Percentiles rank a stretch among this genome's conserved stretches.
Evolutionary conservation across 2,888 invertebrate genomes (phyloP).

Genomic region (Nomada ruficornis): DNA sequence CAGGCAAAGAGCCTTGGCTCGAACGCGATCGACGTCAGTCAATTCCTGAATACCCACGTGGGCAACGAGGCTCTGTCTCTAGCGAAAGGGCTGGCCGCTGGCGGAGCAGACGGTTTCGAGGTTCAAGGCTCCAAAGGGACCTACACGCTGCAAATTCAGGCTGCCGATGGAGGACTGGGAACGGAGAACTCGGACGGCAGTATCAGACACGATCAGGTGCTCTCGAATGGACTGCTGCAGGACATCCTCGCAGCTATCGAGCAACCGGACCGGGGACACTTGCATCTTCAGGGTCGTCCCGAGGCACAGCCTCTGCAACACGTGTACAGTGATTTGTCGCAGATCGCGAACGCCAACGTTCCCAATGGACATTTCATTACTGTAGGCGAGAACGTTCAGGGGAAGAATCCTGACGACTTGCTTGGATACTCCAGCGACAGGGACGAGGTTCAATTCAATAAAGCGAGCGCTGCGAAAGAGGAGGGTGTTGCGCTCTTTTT

Average conservation of each 20-base stretch:
- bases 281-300: slow-evolving; percentile 74
- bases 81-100: slow-evolving; percentile 74
- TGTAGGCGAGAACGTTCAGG: slow-evolving; percentile 23
- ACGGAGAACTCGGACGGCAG: slow-evolving; percentile 85
- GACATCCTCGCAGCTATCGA: slow-evolving; percentile 93
- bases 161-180: slow-evolving; percentile 86
- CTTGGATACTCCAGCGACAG: slow-evolving; percentile 47
- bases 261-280: slow-evolving; percentile 85
- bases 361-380: slow-evolving; percentile 60
- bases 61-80: slow-evolving; percentile 78
- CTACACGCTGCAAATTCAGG: slow-evolving; percentile 91
- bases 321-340: slow-evolving; percentile 69
- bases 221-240: slow-evolving; percentile 92
- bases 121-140: slow-evolving; percentile 86
- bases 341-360: slow-evolving; percentile 38
- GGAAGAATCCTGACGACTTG: slow-evolving; percentile 25
- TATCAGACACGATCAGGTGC: slow-evolving; percentile 90
- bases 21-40: slow-evolving; percentile 76
- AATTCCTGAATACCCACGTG: slow-evolving; percentile 76
- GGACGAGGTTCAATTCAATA: slow-evolving; percentile 42
- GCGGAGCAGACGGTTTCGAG: slow-evolving; percentile 79
- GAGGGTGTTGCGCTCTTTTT: slow-evolving; percentile 79
- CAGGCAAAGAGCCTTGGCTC: slow-evolving; percentile 72
- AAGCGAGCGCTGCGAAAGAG: slow-evolving; percentile 57
- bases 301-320: slow-evolving; percentile 73